These are phyloP conservation scores for Lipophrys pholis DNA, from an alignment of 2,113 vertebrate species.

Conservation along the genomic window DNA sequence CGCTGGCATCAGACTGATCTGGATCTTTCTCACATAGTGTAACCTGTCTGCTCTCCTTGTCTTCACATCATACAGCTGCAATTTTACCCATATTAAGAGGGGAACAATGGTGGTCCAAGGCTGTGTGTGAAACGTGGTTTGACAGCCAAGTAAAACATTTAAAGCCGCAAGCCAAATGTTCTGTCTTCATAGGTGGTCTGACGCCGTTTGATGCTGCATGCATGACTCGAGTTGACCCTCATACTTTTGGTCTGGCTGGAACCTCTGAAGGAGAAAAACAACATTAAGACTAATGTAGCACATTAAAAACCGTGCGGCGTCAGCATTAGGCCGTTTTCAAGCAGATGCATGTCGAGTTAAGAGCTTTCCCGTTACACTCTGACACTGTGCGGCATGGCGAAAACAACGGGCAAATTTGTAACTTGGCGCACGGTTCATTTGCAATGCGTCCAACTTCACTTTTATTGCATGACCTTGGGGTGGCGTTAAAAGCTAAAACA, in stretches of 20 bases:
- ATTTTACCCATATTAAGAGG: constrained; percentile 40
- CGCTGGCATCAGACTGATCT: too few relatives aligned
- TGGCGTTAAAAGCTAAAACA: not conserved
- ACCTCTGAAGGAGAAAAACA: constrained; percentile 59
- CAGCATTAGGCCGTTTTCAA: constrained; percentile 29
- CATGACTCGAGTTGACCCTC: constrained; percentile 42
- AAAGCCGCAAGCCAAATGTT: constrained; percentile 71
- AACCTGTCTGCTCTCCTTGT: constrained; percentile 33
- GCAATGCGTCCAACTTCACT: not conserved
- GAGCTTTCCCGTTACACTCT: constrained; percentile 28
- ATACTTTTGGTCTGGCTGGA: constrained; percentile 63
- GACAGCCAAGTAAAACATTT: constrained; percentile 74
- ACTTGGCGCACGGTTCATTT: not conserved
- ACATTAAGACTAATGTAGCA: constrained; percentile 58
- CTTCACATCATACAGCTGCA: constrained; percentile 29
- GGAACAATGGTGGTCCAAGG: constrained; percentile 52
- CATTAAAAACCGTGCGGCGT: constrained; percentile 44
- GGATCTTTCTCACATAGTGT: not conserved
- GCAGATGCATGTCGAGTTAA: constrained; percentile 22
- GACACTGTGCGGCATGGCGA: not conserved
- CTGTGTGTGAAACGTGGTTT: constrained; percentile 59
- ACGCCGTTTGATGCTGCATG: constrained; percentile 29
- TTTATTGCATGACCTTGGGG: not conserved
- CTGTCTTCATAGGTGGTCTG: constrained; percentile 77
- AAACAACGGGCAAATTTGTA: constrained; percentile 8